Evolutionary conservation across 2,797 vertebrate genomes (phyloP), one percentile per base, ranked within the genome.

Genomic region (Coregonus suidteri): DNA sequence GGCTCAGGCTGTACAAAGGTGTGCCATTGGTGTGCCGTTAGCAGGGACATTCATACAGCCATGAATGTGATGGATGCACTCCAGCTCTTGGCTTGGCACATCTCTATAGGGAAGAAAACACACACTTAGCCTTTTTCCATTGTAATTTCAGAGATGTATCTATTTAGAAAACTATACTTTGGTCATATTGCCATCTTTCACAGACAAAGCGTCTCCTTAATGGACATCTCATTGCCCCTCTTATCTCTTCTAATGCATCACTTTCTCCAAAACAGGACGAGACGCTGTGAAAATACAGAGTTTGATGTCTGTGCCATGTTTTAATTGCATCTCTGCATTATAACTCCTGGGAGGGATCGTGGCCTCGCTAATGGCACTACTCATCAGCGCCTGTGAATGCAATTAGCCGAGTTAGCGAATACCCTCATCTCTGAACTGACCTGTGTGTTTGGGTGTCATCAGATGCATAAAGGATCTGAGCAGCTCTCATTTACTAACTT

Each of bases 351-450:
- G 90, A 87, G 78, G 71, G 76, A 85, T 85, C 77, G 71, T 83
- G 90, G 90, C 90, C 90, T 88, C 70, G 41, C 90, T 94, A 93
- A 94, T 93, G 89, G 91, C 91, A 82, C 86, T 86, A 84, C 89
- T 92, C 90, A 91, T 93, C 89, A 89, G 83, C 83, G 86, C 88
- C 81, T 92, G 83, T 86, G 88, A 79, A 89, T 88, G 85, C 92
- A 94, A 94, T 95, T 94, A 94, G 91, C 83, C 62, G 62, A 92
- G 92, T 93, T 94, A 93, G 85, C 82, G 84, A 83, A 89, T 90
- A 82, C 90, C 86, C 87, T 88, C 87, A 83, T 91, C 89, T 88
- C 84, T 81, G 82, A 87, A 85, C 84, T 91, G 91, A 93, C 91
- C 91, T 83, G 51, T 51, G 87, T 85, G 85, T 88, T 70, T 74